Conservation (phyloP, 2,888 invertebrate genomes). For the Quadriops clusia region DNA sequence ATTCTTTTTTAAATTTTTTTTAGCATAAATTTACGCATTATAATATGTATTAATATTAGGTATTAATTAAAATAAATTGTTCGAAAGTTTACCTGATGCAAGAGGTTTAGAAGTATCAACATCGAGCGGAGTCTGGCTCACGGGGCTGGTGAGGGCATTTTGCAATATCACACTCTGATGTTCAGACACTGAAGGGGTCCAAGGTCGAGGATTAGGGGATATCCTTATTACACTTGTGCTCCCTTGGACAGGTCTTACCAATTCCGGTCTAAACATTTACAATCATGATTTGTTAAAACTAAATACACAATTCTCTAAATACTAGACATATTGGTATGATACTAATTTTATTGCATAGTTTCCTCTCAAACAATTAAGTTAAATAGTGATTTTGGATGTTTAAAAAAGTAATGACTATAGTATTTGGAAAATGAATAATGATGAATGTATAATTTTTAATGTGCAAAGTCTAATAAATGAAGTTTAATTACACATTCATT, state of each 20-base stretch:
- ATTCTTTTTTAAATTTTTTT: not conserved
- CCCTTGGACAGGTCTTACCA: constrained; percentile 51
- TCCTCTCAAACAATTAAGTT: no score
- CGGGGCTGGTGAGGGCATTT: constrained; percentile 28
- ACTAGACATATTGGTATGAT: no score
- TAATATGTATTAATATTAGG: no score
- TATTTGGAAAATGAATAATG: no score
- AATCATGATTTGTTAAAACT: constrained; percentile 1
- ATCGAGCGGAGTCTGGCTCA: constrained; percentile 21
- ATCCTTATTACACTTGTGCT: constrained; percentile 75
- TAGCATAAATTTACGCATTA: not conserved
- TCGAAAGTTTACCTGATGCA: constrained; percentile 19
- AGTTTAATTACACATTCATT: no score
- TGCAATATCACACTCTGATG: constrained; percentile 35
- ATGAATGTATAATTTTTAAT: no score
- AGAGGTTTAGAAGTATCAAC: constrained; percentile 21
- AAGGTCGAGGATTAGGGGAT: constrained; percentile 55
- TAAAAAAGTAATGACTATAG: no score
- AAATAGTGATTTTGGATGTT: no score
- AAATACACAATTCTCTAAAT: no score
- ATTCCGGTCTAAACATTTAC: constrained; percentile 48
- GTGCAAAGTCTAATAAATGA: no score
- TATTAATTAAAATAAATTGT: constrained; percentile 9
- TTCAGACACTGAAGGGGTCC: constrained; percentile 32
- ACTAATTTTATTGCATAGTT: no score